Base-by-base conservation (phyloP, 2,797 vertebrate genomes). In the Cygnus olor region DNA sequence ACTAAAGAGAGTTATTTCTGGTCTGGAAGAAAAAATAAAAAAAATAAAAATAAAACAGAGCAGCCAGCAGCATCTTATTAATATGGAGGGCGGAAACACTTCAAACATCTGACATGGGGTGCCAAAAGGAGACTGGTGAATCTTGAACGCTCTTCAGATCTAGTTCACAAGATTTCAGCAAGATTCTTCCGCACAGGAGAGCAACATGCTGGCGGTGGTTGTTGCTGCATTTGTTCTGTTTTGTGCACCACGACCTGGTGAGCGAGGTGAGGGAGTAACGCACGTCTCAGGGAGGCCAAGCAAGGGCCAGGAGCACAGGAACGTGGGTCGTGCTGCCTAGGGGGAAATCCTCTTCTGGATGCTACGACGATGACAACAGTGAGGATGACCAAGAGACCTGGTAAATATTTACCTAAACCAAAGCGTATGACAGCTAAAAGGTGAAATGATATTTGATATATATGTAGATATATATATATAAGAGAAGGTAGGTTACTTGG, bases 141-240 rank as follows among this genome's bases (percentile, higher is more conserved):
- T 49, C 51, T 3, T 17, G 21, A 85, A 61, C 0, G 0, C 4
- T 83, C 34, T 73, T 69, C 51, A 63, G 80, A 57, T 34, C 53
- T 15, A 45, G 17, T 44, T 80, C 58, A 70, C 13, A 87, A 24
- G 34, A 61, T 19, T 57, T 68, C 1, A 20, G 6, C 25, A 65
- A 36, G 38, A 93, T 19, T 77, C 24, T 63, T 89, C 5, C 14
- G 40, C 20, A 10, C 32, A 81, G 81, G 11, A 87, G 14, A 64
- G 42, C 77, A 85, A 71, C 6, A 34, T 0, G 0, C 11, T 4
- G 1, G 44, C 3, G 4, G 27, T 20, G 34, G 10, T 5, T 65
- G 21, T 34, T 77, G 86, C 49, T 38, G 40, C 28, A 58, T 21
- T 74, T 44, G 14, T 49, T 91, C 32, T 73, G 8, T 81, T 81